Conservation (phyloP, 2,888 invertebrate genomes). For the Agriopis aurantiaria region DNA sequence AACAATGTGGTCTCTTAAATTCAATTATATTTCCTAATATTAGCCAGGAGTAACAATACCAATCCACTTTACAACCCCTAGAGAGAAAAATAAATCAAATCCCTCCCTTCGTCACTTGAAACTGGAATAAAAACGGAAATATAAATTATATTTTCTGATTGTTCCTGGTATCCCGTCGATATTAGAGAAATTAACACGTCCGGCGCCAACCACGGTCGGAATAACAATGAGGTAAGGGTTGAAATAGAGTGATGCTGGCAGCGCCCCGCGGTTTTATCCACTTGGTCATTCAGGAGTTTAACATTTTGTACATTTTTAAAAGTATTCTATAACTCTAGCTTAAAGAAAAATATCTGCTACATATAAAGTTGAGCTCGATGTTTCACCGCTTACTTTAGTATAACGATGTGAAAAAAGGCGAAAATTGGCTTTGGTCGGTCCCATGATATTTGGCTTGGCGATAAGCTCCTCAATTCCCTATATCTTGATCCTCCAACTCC, state of each 20-base stretch:
- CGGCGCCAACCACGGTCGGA: conserved; percentile 1
- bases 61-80: conserved; percentile 6
- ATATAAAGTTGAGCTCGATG: no score
- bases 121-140: conserved; percentile 19
- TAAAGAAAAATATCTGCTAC: no score
- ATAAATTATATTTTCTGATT: conserved; percentile 28
- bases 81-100: conserved; percentile 20
- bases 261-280: no score
- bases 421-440: no score
- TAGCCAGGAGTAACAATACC: conserved; percentile 3
- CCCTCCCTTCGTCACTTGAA: conserved; percentile 5
- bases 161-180: conserved; percentile 26
- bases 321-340: no score
- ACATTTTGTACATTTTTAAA: no score
- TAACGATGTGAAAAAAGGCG: no score
- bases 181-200: conserved; percentile 34
- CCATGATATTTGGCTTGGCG: no score
- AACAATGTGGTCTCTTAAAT: not conserved
- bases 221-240: conserved; percentile 15
- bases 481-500: no score
- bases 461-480: no score
- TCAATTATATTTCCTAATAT: not conserved
- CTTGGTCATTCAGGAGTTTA: not conserved
- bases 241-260: not conserved
- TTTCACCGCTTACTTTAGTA: no score